A percentile compares a stretch with the other conserved stretches of the same genome.
Conservation (phyloP, 1,140 invertebrate species). For the Oppia nitens region DNA sequence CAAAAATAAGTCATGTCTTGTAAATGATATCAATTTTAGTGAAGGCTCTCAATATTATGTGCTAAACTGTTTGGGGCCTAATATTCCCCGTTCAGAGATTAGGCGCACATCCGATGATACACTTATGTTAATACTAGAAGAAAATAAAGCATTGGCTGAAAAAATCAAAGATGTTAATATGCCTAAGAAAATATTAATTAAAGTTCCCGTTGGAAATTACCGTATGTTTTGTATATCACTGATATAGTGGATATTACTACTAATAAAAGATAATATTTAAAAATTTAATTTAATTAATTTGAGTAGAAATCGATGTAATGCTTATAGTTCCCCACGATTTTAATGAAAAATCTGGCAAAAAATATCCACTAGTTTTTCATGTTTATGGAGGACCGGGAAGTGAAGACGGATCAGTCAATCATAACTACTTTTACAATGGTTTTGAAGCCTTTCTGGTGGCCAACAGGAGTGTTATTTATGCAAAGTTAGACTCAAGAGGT, state of each 20-base stretch:
- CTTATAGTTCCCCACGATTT: slow-evolving; percentile 63
- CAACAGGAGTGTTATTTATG: slow-evolving; percentile 37
- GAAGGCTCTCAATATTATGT: slow-evolving; percentile 48
- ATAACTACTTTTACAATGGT: slow-evolving; percentile 30
- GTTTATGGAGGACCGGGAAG: slow-evolving; percentile 69
- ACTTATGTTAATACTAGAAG: slow-evolving; percentile 4
- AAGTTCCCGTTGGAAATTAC: neutral
- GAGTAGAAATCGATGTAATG: slow-evolving; percentile 34
- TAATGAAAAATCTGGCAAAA: slow-evolving; percentile 55
- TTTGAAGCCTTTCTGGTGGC: slow-evolving; percentile 29
- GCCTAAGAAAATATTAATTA: slow-evolving; percentile 5
- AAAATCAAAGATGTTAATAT: neutral
- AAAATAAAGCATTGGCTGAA: neutral
- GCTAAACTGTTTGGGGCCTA: slow-evolving; percentile 43
- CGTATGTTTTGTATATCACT: slow-evolving; percentile 33
- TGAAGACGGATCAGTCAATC: slow-evolving; percentile 31
- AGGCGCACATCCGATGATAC: neutral
- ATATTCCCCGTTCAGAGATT: slow-evolving; percentile 9
- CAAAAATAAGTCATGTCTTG: slow-evolving; percentile 28
- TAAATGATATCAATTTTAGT: slow-evolving; percentile 42
- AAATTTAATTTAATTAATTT: neutral
- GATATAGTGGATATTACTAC: neutral
- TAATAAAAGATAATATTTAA: no score
- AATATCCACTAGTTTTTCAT: slow-evolving; percentile 71
- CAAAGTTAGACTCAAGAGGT: slow-evolving; percentile 71